Percentiles rank a stretch among this genome's conserved stretches.
Conservation (phyloP, 2,113 vertebrate species). For the Hydropotes inermis region DNA sequence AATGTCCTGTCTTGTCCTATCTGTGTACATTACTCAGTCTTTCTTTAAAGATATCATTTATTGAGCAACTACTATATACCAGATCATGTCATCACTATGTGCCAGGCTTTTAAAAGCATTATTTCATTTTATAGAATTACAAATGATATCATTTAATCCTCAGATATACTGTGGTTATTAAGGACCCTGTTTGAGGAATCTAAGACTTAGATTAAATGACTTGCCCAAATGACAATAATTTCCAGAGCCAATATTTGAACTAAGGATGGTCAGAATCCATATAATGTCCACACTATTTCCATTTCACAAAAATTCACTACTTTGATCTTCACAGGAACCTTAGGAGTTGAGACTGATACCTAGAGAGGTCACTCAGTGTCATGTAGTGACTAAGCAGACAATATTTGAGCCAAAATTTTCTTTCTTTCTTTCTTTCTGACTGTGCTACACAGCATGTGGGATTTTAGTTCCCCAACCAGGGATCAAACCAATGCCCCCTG, state of each 20-base stretch:
- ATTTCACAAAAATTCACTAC: conserved; percentile 25
- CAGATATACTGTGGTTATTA: conserved; percentile 17
- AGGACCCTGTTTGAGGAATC: neutral
- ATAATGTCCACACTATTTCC: neutral
- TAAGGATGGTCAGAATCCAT: neutral
- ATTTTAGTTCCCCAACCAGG: neutral
- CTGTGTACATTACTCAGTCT: neutral
- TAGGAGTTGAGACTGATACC: conserved; percentile 2
- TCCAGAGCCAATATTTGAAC: conserved; percentile 14
- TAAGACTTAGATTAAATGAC: neutral
- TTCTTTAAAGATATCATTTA: neutral
- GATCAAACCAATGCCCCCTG: neutral
- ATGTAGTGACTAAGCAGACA: neutral
- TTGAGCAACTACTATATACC: neutral
- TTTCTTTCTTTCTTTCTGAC: neutral
- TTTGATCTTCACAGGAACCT: neutral
- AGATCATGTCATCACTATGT: neutral
- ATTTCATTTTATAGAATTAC: neutral
- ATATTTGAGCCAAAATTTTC: neutral
- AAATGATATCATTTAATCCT: conserved; percentile 20
- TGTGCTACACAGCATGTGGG: neutral
- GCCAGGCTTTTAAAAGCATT: conserved; percentile 9
- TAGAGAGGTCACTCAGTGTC: neutral
- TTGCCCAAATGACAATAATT: neutral
- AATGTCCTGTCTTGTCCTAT: neutral